Evolutionary conservation across 2,797 vertebrate species (phyloP), one percentile per base, ranked within the genome.

Genomic region (Xerus rutilus): DNA sequence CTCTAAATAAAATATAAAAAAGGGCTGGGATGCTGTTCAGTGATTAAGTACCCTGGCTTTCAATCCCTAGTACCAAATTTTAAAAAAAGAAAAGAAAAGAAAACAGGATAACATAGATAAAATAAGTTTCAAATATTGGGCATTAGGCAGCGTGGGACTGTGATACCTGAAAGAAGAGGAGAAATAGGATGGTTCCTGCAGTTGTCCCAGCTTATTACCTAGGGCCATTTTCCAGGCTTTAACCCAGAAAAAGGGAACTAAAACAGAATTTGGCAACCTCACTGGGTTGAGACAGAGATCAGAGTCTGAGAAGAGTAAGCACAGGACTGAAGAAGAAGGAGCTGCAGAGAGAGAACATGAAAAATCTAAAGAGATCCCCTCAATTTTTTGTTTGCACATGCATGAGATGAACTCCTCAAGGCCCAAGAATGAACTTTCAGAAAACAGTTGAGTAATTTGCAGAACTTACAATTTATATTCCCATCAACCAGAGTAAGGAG

Each of bases 381-480:
- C 54, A 47, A 1, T 79, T 52, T 82, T 95, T 81, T 82, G 32
- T 13, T 67, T 88, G 28, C 23, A 47, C 7, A 69, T 43, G 54
- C 12, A 64, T 47, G 17, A 95, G 15, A 45, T 86, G 30, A 94
- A 86, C 10, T 65, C 32, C 49, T n/a, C 43, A 78, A 82, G 57
- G 32, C 45, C 54, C 39, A 59, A 20, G 52, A 87, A 43, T 57
- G 28, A 92, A 62, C 59, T 11, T 69, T 67, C 32, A 86, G 79
- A 76, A 78, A 88, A 57, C 54, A 89, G 9, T n/a, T 69, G 32
- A 83, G 64, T 52, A 92, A 59, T 69, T 94, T 54, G 35, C 25
- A 83, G 54, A 93, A 89, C 49, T 95, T 39, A 81, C 20, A 32
- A 72, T 86, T 81, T 94, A 15, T 77, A 43, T 89, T 82, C 45